Base-by-base conservation (phyloP, 2,113 vertebrate genomes). In the Lethenteron reissneri region DNA sequence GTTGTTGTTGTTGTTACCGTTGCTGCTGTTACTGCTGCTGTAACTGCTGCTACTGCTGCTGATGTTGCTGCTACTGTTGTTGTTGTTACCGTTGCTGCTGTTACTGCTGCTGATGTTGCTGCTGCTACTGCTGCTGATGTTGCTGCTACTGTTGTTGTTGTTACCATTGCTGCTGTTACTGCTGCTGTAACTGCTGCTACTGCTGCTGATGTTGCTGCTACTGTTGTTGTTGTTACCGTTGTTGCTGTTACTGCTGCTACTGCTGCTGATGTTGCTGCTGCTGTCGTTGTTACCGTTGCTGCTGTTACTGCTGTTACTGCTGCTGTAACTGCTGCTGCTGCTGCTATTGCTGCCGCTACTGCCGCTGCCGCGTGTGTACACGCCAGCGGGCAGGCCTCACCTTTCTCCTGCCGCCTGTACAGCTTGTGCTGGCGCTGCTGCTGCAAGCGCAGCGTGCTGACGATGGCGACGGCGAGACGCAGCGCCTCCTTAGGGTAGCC, bases 361-460 rank as follows among this genome's bases (percentile, higher is more conserved):
- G 13, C 25, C 25, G 5, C 25, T 41, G 25, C 3, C 25, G 25
- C 25, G 25, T 41, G 25, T 41, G 25, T 4, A 41, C 25, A 41
- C 25, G 25, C 5, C 25, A 41, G 25, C 25, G 4, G 25, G 4
- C 4, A 41, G 25, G 25, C 25, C 25, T 14, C 14, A 81, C 81
- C 81, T 79, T 82, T 83, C 62, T 79, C 79, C 69, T 81, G 80
- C 74, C 81, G 82, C 74, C 78, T 80, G 72, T 80, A 79, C 68
- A 75, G 78, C 68, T 83, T 80, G 3, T 82, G 76, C 72, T 83
- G 82, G 10, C 80, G 80, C 10, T 76, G 79, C 12, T 68, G 75
- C 74, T 82, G 82, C 2, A 82, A 72, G 68, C 81, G 76, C 57
- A 83, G 75, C 1, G 81, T 79, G 57, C 79, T 80, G 57, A 81